Base-by-base conservation (phyloP, 1,140 invertebrate genomes). In the Leguminivora glycinivorella region DNA sequence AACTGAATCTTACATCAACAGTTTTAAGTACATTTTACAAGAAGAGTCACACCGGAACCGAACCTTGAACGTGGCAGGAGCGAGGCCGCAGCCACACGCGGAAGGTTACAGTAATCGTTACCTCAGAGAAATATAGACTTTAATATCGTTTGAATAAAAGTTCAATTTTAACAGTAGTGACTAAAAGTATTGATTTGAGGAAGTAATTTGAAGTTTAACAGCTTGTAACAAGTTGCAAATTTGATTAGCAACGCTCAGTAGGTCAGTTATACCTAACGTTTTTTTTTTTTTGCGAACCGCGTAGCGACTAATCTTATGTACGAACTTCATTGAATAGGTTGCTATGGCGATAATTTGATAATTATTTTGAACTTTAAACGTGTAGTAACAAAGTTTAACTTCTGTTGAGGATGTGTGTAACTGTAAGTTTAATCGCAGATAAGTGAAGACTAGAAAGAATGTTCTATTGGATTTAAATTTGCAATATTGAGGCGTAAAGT, bases 21-120 rank as follows among this genome's bases (percentile, higher is more conserved):
- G 0, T 5, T 4, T 12, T 74, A 80, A 66, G 69, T 75, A 70
- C 22, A 74, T 26, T 73, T 71, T 80, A 2, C 58, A 34, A 29
- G 60, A 71, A 17, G 25, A 10, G 17, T n/a, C 19, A 17, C 56
- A 67, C 58, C 66, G 70, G 77, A 78, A 70, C 75, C 77, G 73
- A 87, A 86, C 86, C 86, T 84, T 88, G 86, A 86, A 82, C 81
- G 81, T 84, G 83, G 79, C 83, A 88, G 80, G 40, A 74, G 72
- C 84, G 81, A 88, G 86, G 86, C 70, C 81, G 72, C 22, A 68
- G 38, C 71, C 40, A 77, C 74, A 79, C 76, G 73, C 76, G 75
- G 85, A 87, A 87, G 85, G 85, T 85, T 84, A 74, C 73, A 56
- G 9, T 43, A 24, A 0, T n/a, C 3, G 25, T 29, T 17, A n/a